phyloP scores from a whole-genome alignment of 2,113 vertebrate species.

The Ictidomys tridecemlineatus region DNA sequence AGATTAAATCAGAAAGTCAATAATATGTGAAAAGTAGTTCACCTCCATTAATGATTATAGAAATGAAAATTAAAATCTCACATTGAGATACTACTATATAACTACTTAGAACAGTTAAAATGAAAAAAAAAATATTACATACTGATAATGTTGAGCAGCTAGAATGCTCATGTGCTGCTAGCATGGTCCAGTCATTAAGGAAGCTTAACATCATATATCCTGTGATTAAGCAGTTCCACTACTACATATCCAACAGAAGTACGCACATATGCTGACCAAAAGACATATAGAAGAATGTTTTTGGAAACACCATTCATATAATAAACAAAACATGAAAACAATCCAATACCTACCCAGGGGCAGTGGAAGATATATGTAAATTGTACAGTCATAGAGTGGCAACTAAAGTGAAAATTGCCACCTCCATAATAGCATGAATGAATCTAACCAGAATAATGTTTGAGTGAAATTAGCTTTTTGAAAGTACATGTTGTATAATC shows the following conservation, averaged over 20 bases:
- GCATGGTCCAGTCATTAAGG: not conserved
- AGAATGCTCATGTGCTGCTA: not conserved
- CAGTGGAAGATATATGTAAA: not conserved
- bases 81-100: not conserved
- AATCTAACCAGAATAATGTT: not conserved
- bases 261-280: not conserved
- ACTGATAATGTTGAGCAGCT: not conserved
- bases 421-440: not conserved
- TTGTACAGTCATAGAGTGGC: not conserved
- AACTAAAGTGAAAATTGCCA: not conserved
- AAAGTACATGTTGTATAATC: not conserved
- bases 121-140: not conserved
- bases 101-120: not conserved
- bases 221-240: not conserved
- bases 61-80: constrained; percentile 6
- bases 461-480: not conserved
- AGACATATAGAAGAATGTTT: not conserved
- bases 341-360: not conserved
- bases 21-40: not conserved
- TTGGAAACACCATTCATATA: not conserved
- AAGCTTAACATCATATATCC: not conserved
- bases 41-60: not conserved
- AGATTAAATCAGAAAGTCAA: constrained; percentile 1
- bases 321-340: not conserved
- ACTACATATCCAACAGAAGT: not conserved